phyloP scores from a whole-genome alignment of 2,113 vertebrate genomes.

The Phaethon lepturus region DNA sequence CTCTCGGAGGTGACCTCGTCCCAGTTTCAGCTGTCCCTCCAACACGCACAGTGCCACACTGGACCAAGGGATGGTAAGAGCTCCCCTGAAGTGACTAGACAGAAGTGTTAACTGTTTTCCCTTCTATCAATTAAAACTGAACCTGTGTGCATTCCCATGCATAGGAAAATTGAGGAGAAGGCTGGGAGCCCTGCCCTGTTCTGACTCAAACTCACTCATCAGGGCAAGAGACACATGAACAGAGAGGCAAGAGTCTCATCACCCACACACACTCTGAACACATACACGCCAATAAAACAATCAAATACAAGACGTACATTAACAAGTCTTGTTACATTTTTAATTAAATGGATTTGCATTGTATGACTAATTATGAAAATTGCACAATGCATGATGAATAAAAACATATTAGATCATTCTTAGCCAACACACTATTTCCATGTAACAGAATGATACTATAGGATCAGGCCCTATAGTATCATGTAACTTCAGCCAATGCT shows the following conservation, averaged over 20 bases:
- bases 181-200: neutral
- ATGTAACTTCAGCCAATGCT: neutral
- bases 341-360: slow-evolving; percentile 1
- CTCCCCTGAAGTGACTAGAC: neutral
- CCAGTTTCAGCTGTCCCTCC: neutral
- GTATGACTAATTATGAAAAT: neutral
- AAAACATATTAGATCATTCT: neutral
- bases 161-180: neutral
- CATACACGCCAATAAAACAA: neutral
- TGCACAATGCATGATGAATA: neutral
- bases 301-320: neutral
- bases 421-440: neutral
- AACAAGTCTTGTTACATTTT: neutral
- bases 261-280: neutral
- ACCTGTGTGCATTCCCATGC: neutral
- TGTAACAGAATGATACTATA: neutral
- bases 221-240: neutral
- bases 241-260: neutral
- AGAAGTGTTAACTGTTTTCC: neutral
- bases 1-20: neutral
- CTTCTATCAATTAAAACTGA: neutral
- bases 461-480: accelerated
- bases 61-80: neutral
- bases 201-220: neutral
- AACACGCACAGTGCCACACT: accelerated